A percentile compares a stretch with the other conserved stretches of the same genome.
phyloP scores from a whole-genome alignment of 2,113 vertebrate genomes.

The Urocolius indicus region DNA sequence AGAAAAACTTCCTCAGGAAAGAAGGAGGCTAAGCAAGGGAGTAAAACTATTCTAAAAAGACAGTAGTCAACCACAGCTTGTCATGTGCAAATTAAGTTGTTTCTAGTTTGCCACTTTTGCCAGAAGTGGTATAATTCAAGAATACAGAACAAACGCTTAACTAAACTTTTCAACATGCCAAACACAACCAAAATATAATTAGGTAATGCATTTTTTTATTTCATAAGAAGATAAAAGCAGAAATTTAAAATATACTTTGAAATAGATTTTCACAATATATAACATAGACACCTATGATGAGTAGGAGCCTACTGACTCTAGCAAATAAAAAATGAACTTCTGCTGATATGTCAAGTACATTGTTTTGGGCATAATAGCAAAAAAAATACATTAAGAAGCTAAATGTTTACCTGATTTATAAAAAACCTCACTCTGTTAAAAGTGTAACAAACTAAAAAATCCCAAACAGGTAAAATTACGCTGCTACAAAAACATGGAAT shows the following conservation, averaged over 20 bases:
- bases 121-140: neutral
- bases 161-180: slow-evolving; percentile 5
- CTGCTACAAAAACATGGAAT: neutral
- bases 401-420: neutral
- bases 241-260: neutral
- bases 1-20: neutral
- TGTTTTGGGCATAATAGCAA: neutral
- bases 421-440: neutral
- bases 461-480: slow-evolving; percentile 8
- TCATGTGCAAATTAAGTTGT: neutral
- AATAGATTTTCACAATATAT: neutral
- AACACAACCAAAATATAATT: neutral
- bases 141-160: neutral
- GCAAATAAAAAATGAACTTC: neutral
- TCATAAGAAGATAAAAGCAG: neutral
- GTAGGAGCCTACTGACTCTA: neutral
- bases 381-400: neutral
- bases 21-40: neutral
- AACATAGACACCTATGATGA: neutral
- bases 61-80: neutral
- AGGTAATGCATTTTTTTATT: neutral
- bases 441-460: neutral
- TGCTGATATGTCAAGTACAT: neutral
- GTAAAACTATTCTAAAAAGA: neutral
- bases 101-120: neutral